phyloP scores from a whole-genome alignment of 2,888 invertebrate species.

The Thalpophila matura region DNA sequence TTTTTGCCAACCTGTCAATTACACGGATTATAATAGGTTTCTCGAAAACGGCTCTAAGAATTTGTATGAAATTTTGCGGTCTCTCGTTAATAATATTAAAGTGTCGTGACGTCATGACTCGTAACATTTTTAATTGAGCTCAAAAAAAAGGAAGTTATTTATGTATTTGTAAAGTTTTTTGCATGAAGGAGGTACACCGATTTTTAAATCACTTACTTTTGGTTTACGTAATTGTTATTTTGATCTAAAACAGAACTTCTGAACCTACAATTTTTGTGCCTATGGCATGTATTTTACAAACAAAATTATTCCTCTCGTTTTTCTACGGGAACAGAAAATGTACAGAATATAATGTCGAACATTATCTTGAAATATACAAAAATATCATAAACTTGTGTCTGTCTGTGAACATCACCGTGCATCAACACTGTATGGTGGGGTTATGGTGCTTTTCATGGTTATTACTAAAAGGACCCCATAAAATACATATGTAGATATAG shows the following conservation, averaged over 20 bases:
- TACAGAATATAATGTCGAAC: constrained; percentile 42
- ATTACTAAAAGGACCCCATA: background rate
- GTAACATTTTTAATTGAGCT: too few species aligned
- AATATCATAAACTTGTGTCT: constrained; percentile 38
- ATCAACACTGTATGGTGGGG: background rate
- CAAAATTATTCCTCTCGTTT: constrained; percentile 53
- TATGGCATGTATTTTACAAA: constrained; percentile 36
- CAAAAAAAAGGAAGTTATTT: too few species aligned
- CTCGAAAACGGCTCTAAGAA: too few species aligned
- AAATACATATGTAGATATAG: background rate
- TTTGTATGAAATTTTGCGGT: too few species aligned
- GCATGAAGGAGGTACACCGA: too few species aligned
- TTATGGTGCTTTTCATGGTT: constrained; percentile 16
- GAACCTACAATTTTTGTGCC: background rate
- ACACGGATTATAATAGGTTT: too few species aligned
- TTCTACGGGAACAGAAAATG: constrained; percentile 36
- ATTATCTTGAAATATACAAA: constrained; percentile 57
- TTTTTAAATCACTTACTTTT: too few species aligned
- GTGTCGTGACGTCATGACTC: too few species aligned
- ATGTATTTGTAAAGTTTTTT: too few species aligned
- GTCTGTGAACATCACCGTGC: constrained; percentile 18
- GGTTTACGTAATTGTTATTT: background rate
- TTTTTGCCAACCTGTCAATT: too few species aligned
- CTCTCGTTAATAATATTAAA: too few species aligned
- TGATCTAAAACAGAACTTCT: constrained; percentile 16